Evolutionary conservation across 37 sponge, comb jelly and placozoan species (phyloP), one percentile per base, ranked within the genome.

Genomic region (Ianthella basta): DNA sequence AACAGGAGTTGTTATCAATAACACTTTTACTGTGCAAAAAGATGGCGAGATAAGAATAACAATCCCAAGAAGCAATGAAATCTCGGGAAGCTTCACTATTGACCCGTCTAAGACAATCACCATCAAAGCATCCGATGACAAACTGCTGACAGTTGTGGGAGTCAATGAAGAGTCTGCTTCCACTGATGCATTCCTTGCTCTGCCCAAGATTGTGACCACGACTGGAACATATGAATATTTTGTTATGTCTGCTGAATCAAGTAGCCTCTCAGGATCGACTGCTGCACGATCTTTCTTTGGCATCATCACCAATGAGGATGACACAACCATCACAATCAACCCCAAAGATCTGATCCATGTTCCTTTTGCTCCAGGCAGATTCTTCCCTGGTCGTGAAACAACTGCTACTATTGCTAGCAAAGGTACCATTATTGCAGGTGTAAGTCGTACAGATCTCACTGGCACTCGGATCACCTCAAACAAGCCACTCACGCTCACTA

Each of bases 171-270:
- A 83, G 35, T 29, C 24, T 0, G 60, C 27, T 1, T 77, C 89
- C 13, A 61, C 80, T 55, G 89, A 88, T 84, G 67, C 84, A 2
- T 88, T 88, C 44, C 68, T 88, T 57, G 89, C 80, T 30, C 79
- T 88, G 27, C 89, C 89, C 50, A 33, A 30, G 60, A 59, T 72
- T 25, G 64, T 36, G 36, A 72, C 73, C 10, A 72, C 32, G 36
- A 30, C 73, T 30, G 30, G 30, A 33, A 72, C 73, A 38, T 72
- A 72, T 32, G 73, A 72, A 72, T 72, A 72, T 37, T 72, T 38
- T 72, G n/a, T n/a, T n/a, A n/a, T n/a, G n/a, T n/a, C n/a, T n/a
- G 73, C 73, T 8, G 20, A 37, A 8, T 72, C 73, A 29, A 16
- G 8, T 64, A 30, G 29, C n/a, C 23, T 10, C 23, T 24, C 8